Evolutionary conservation across 2,797 vertebrate genomes (phyloP).

Genomic region (Corythornis leucogaster): DNA sequence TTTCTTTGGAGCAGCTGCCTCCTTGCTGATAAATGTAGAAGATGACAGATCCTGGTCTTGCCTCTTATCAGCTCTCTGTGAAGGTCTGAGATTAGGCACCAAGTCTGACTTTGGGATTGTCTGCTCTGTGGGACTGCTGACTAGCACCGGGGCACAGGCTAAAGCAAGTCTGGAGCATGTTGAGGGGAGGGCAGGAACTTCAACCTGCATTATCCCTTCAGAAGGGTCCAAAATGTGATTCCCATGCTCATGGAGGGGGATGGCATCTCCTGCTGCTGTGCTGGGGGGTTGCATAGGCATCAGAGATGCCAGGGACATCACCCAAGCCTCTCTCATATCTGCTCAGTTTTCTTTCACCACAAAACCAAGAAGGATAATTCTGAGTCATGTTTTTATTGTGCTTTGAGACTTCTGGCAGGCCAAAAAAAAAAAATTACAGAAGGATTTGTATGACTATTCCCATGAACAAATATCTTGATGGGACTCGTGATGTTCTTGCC

Average conservation of each 20-base stretch:
- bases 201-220: background rate
- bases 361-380: background rate
- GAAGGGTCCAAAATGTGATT: background rate
- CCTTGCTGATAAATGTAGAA: background rate
- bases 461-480: background rate
- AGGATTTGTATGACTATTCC: background rate
- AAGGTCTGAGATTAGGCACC: background rate
- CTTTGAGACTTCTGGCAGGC: background rate
- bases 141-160: background rate
- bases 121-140: background rate
- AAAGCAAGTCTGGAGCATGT: background rate
- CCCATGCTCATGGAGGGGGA: rapidly evolving
- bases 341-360: background rate
- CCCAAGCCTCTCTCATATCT: background rate
- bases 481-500: background rate
- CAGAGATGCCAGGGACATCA: background rate
- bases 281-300: background rate
- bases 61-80: background rate
- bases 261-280: background rate
- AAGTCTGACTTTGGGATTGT: background rate
- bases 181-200: background rate
- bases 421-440: background rate
- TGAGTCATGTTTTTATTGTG: background rate
- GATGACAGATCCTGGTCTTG: background rate
- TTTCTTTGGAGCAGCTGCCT: background rate